Percentiles rank a stretch among this genome's conserved stretches.
Evolutionary conservation across 1,140 invertebrate genomes (phyloP).

Genomic region (Musca vetustissima): DNA sequence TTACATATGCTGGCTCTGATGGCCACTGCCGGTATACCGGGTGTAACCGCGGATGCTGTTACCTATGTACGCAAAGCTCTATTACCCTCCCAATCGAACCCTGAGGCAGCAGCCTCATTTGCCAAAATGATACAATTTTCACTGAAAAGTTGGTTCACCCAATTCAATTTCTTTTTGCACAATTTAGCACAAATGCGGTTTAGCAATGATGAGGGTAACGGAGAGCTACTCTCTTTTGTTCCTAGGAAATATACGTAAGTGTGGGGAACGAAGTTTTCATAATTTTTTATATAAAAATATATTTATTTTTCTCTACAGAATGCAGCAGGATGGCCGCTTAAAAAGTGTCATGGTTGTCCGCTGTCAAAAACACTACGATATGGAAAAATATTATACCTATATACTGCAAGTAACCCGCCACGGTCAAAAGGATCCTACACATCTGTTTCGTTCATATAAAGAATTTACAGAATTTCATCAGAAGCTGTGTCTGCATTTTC

Average conservation of each 20-base stretch:
- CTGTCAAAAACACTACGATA: slow-evolving; percentile 94
- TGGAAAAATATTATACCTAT: slow-evolving; percentile 98
- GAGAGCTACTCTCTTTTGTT: slow-evolving; percentile 88
- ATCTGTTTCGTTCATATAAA: slow-evolving; percentile 90
- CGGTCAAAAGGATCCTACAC: slow-evolving; percentile 79
- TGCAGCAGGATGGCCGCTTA: slow-evolving; percentile 87
- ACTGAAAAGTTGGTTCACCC: slow-evolving; percentile 85
- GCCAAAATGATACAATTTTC: slow-evolving; percentile 90
- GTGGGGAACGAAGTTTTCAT: not conserved
- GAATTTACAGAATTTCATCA: slow-evolving; percentile 97
- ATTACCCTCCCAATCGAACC: slow-evolving; percentile 85
- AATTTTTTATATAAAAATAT: not conserved
- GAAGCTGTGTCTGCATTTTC: slow-evolving; percentile 90
- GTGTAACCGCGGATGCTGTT: slow-evolving; percentile 88
- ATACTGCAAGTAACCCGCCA: slow-evolving; percentile 85
- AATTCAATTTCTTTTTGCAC: slow-evolving; percentile 97
- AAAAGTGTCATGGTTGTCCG: slow-evolving; percentile 82
- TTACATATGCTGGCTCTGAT: slow-evolving; percentile 94
- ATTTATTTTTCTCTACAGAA: slow-evolving; percentile 59
- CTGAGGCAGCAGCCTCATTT: slow-evolving; percentile 92
- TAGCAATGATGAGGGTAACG: slow-evolving; percentile 79
- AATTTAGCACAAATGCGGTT: slow-evolving; percentile 94
- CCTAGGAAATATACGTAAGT: slow-evolving; percentile 90
- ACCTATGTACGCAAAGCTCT: slow-evolving; percentile 89
- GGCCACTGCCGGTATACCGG: slow-evolving; percentile 91